Base-by-base conservation (phyloP, 2,797 vertebrate species). In the Myotis planiceps region DNA sequence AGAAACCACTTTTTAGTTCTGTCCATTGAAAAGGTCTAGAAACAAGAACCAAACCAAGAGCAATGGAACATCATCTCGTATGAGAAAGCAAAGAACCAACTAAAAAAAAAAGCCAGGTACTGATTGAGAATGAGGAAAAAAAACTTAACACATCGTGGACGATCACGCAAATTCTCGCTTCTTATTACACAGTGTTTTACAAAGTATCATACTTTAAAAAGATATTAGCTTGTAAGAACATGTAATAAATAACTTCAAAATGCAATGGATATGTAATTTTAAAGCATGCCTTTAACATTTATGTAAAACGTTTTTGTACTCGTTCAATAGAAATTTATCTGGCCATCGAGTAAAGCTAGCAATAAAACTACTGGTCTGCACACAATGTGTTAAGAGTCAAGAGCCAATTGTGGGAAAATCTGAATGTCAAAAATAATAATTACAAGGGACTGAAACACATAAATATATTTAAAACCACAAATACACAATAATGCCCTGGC, bases 401-500 rank as follows among this genome's bases (percentile, higher is more conserved):
- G 3, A 69, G 58, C 14, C 90, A 76, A 95, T 78, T 25, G n/a
- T 55, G 69, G 39, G 42, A 88, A 37, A 78, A 95, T 49, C 2
- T 47, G 55, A 95, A 85, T 34, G 45, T 94, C 55, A 96, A 94
- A 95, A 96, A 88, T 12, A 91, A 13, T 37, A 75, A 82, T 19
- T 13, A 18, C 34, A 92, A 90, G 63, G 69, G 9, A 85, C 14
- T 72, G 19, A 80, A 81, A 90, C 16, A 92, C 1, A 82, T 37
- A 85, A 85, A 88, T 39, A 85, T n/a, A 63, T 91, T 92, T 85
- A 88, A 95, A 96, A 63, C 4, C 25, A 39, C 15, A 71, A 88
- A 29, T 68, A 92, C 6, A 60, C 23, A 90, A 45, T 72, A 93
- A 39, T 25, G 16, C n/a, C 63, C n/a, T 66, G 63, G 63, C n/a